These are phyloP conservation scores for Gallinago media DNA, from an alignment of 2,113 vertebrate genomes.

Conservation along the genomic window DNA sequence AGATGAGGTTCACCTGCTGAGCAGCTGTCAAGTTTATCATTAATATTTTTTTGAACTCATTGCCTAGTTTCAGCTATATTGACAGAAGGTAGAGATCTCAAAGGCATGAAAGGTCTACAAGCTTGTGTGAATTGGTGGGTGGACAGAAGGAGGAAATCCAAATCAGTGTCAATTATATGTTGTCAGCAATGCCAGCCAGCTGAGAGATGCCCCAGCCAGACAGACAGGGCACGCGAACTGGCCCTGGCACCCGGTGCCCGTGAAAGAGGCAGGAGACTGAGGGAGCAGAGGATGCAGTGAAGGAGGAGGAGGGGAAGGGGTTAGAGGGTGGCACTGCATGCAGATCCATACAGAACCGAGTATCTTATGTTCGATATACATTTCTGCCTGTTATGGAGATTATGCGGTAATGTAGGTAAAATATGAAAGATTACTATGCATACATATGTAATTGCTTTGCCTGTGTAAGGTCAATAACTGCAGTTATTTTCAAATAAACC, in stretches of 20 bases:
- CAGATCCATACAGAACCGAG: not conserved
- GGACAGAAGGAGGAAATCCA: not conserved
- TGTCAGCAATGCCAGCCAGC: not conserved
- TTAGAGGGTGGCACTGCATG: not conserved
- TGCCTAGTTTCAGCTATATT: not conserved
- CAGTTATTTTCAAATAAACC: not conserved
- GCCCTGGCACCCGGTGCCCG: rapidly evolving
- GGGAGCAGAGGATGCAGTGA: not conserved
- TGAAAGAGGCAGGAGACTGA: not conserved
- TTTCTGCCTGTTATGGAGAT: not conserved
- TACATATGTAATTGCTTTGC: not conserved
- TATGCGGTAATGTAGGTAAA: not conserved
- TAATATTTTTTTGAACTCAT: not conserved
- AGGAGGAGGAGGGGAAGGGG: not conserved
- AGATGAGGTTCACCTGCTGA: not conserved
- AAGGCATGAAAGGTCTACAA: not conserved
- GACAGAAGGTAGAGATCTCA: not conserved
- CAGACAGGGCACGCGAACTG: not conserved
- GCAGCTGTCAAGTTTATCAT: not conserved
- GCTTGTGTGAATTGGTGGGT: not conserved
- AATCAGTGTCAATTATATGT: not conserved
- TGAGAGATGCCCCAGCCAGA: not conserved
- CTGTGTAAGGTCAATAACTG: not conserved
- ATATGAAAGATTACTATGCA: not conserved
- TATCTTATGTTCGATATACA: not conserved